phyloP scores from a whole-genome alignment of 2,113 vertebrate species.

The Thunnus maccoyii region DNA sequence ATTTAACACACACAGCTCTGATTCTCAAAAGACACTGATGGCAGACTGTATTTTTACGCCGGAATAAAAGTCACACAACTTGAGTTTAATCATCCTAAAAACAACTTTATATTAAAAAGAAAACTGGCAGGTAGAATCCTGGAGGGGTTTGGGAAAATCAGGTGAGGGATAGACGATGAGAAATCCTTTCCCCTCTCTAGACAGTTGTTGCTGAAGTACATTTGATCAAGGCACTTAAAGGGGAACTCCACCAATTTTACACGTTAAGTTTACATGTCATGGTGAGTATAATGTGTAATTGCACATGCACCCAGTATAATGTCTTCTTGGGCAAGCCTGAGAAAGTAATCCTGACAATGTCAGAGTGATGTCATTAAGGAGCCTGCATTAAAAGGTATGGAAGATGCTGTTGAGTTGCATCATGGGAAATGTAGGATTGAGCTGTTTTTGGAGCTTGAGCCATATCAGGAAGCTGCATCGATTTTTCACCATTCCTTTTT shows the following conservation, averaged over 20 bases:
- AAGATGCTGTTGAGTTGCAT: neutral
- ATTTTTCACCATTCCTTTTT: too few relatives aligned
- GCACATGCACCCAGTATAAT: neutral
- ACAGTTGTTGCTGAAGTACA: constrained; percentile 1
- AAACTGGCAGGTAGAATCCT: neutral
- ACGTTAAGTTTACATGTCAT: neutral
- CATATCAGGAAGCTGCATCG: too few relatives aligned
- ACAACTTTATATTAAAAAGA: constrained; percentile 21
- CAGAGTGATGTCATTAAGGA: too few relatives aligned
- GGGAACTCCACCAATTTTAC: neutral
- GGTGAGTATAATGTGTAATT: neutral
- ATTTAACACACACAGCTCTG: constrained; percentile 20
- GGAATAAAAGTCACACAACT: constrained; percentile 14
- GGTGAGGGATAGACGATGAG: neutral
- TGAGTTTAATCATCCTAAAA: constrained; percentile 19
- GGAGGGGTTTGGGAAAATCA: neutral
- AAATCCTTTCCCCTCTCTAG: neutral
- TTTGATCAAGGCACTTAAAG: neutral
- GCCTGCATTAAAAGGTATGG: neutral
- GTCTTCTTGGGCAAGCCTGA: neutral
- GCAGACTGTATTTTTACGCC: neutral
- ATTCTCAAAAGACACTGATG: constrained; percentile 21
- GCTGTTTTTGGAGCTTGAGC: neutral
- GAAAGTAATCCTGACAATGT: neutral
- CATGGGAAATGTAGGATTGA: neutral